Base-by-base conservation (phyloP, 2,113 vertebrate species). In the Sakesphorus luctuosus region DNA sequence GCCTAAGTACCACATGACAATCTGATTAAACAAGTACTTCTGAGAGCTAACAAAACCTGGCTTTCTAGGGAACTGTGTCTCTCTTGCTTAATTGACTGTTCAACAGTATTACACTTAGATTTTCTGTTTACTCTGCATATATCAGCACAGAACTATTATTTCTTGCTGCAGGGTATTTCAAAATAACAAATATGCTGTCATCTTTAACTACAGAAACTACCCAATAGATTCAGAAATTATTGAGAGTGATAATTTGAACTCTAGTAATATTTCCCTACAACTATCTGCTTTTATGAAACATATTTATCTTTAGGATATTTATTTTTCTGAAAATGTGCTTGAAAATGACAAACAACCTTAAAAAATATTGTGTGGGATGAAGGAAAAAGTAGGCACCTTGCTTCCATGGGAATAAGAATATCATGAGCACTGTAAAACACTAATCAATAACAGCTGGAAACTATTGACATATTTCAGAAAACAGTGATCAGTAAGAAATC, bases 31-130 rank as follows among this genome's bases (percentile, higher is more conserved):
- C 73, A 94, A 74, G 56, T 78, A 86, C 67, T 83, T 92, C 72
- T 52, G 56, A 90, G 35, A 92, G 89, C 72, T 93, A 93, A 89
- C 90, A 96, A 88, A 96, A 80, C 73, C 68, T 90, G 20, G 16
- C 47, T 93, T 94, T 94, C 95, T 56, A 84, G 83, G 86, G 90
- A 96, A 96, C 90, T 74, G 38, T 71, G 55, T 90, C 67, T 96
- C 35, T 91, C 47, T 86, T 84, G 50, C 83, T 95, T 95, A 95
- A 95, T 94, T 90, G 89, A 96, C 88, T 94, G 76, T 90, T 94
- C 93, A 86, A 81, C 72, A 75, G 56, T 94, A 77, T 71, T 90
- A 77, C 63, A 86, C 76, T 88, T 92, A 92, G 92, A 74, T 92
- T 89, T 94, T 95, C 85, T 92, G 68, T 97, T 97, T 95, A 84